phyloP scores from a whole-genome alignment of 1,140 invertebrate genomes.

The Bombus sibiricus region DNA sequence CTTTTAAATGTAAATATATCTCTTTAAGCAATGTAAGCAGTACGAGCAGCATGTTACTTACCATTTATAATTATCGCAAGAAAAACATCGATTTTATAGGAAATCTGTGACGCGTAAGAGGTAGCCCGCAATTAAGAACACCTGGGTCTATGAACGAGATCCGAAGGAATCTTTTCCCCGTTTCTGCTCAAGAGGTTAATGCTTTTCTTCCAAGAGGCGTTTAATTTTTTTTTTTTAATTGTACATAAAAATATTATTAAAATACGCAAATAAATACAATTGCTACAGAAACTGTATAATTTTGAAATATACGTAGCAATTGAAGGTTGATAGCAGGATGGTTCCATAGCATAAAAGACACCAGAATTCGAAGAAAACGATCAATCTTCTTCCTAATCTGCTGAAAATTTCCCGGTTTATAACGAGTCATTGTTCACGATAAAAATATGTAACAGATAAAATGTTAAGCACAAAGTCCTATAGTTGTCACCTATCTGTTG shows the following conservation, averaged over 20 bases:
- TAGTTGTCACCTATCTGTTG: background rate
- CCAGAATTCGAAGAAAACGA: background rate
- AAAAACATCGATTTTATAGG: slow-evolving; percentile 17
- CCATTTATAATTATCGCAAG: background rate
- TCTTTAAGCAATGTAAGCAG: background rate
- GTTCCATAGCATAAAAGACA: fast-evolving
- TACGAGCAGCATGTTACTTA: background rate
- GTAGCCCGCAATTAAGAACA: slow-evolving; percentile 14
- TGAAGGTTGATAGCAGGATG: no score
- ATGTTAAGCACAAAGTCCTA: background rate
- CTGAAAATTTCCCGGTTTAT: background rate
- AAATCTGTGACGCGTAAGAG: background rate
- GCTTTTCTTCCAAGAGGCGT: no score
- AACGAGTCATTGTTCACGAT: background rate
- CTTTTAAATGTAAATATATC: background rate
- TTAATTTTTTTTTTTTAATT: background rate
- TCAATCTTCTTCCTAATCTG: background rate
- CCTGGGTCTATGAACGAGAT: background rate
- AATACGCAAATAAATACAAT: no score
- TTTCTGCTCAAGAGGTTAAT: background rate
- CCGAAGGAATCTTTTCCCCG: background rate
- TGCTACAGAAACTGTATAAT: no score
- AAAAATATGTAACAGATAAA: background rate
- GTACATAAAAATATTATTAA: background rate
- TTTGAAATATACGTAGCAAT: no score